Evolutionary conservation across 2,888 invertebrate species (phyloP).

Genomic region (Drosophila planitibia): DNA sequence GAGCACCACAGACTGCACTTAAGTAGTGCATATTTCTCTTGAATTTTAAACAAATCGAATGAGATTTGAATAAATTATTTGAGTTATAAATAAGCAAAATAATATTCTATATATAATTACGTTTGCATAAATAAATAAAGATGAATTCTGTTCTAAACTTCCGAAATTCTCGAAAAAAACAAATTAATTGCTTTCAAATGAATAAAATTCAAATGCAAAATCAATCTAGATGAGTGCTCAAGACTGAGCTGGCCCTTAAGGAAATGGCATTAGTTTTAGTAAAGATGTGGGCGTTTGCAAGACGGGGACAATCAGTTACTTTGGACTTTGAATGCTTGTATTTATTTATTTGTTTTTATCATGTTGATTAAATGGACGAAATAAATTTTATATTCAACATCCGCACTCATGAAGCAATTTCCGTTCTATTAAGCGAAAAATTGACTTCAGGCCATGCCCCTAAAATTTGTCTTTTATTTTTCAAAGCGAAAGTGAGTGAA

Average conservation of each 20-base stretch:
- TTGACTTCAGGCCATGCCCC: slow-evolving; percentile 53
- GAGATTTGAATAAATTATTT: not conserved
- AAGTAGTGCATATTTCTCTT: not conserved
- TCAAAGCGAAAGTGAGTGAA: slow-evolving; percentile 60
- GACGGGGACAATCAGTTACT: not conserved
- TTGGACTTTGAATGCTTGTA: not conserved
- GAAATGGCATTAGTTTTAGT: slow-evolving; percentile 1
- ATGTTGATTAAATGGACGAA: slow-evolving; percentile 50
- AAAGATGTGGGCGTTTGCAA: not conserved
- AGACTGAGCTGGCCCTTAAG: not conserved
- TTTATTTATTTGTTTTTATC: slow-evolving; percentile 32
- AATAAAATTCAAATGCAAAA: not conserved
- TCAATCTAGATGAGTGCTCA: not conserved
- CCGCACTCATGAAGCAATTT: slow-evolving; percentile 75
- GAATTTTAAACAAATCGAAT: slow-evolving; percentile 5
- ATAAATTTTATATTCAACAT: slow-evolving; percentile 67
- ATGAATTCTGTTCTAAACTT: not conserved
- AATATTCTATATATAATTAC: not conserved
- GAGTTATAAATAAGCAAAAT: not conserved
- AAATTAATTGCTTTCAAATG: not conserved
- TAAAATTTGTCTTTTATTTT: not conserved
- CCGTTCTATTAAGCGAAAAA: slow-evolving; percentile 70
- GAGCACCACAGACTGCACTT: slow-evolving; percentile 2
- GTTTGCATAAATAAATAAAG: not conserved
- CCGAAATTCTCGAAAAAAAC: not conserved